Conservation (phyloP, 2,888 invertebrate genomes). For the Magallana nippona region DNA sequence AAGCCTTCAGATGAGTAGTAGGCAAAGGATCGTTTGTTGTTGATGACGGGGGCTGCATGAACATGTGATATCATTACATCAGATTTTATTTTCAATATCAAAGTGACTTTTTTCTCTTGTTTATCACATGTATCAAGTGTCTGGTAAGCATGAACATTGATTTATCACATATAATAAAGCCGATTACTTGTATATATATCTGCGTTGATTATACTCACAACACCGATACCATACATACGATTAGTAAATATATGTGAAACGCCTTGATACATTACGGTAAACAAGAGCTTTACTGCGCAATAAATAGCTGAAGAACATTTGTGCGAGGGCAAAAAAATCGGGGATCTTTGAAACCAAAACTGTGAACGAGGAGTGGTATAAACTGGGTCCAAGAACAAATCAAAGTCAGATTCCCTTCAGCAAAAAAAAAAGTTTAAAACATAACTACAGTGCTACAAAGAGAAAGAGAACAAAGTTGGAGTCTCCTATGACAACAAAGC, state of each 20-base stretch:
- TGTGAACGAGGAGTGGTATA: conserved; percentile 28
- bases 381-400: conserved; percentile 43
- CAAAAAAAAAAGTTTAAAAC: conserved; percentile 17
- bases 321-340: neutral
- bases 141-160: neutral
- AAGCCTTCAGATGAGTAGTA: conserved; percentile 46
- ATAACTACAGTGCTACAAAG: conserved; percentile 27
- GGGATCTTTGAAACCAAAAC: conserved; percentile 12
- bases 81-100: conserved; percentile 28
- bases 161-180: neutral
- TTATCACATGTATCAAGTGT: conserved; percentile 10
- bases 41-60: conserved; percentile 59
- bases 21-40: conserved; percentile 41
- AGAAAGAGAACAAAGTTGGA: neutral
- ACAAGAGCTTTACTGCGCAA: conserved; percentile 4
- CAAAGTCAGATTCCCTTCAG: conserved; percentile 22
- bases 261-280: conserved; percentile 3
- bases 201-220: neutral
- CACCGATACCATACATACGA: neutral
- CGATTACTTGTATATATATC: neutral
- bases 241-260: neutral
- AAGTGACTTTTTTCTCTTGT: conserved; percentile 21
- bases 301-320: neutral
- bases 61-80: conserved; percentile 45
- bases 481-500: conserved; percentile 2